These are phyloP conservation scores for Dendropsophus ebraccatus DNA, from an alignment of 2,113 vertebrate genomes.

Conservation along the genomic window DNA sequence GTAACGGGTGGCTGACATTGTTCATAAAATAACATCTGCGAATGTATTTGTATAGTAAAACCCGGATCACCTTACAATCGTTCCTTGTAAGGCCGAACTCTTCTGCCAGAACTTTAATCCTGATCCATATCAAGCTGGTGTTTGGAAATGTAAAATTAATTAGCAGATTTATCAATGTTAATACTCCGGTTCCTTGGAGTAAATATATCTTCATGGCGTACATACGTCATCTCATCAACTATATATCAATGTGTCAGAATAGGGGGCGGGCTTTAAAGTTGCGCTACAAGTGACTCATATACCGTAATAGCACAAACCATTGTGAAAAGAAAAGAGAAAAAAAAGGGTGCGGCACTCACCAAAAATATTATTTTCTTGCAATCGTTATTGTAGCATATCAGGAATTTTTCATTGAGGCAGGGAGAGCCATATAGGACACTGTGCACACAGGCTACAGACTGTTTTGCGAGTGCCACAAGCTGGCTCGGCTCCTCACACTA, in stretches of 20 bases:
- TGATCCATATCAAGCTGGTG: background rate
- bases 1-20: conserved; percentile 48
- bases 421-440: too few relatives aligned
- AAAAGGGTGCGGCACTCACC: too few relatives aligned
- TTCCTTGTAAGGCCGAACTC: conserved; percentile 6
- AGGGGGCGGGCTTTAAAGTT: background rate
- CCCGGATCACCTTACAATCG: conserved; percentile 21
- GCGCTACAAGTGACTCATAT: too few relatives aligned
- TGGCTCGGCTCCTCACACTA: too few relatives aligned
- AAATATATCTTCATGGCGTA: background rate
- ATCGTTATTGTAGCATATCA: too few relatives aligned
- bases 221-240: background rate
- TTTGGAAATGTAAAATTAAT: background rate
- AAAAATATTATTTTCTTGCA: too few relatives aligned
- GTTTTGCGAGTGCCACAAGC: too few relatives aligned
- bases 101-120: background rate
- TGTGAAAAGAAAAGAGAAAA: too few relatives aligned
- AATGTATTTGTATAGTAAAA: conserved; percentile 38
- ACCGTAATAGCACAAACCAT: too few relatives aligned
- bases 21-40: conserved; percentile 54
- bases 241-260: background rate
- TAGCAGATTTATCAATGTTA: background rate
- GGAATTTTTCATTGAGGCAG: too few relatives aligned
- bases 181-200: background rate
- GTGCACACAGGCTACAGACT: too few relatives aligned